Evolutionary conservation across 2,113 vertebrate species (phyloP), one percentile per base, ranked within the genome.

Genomic region (Chaetodon auriga): DNA sequence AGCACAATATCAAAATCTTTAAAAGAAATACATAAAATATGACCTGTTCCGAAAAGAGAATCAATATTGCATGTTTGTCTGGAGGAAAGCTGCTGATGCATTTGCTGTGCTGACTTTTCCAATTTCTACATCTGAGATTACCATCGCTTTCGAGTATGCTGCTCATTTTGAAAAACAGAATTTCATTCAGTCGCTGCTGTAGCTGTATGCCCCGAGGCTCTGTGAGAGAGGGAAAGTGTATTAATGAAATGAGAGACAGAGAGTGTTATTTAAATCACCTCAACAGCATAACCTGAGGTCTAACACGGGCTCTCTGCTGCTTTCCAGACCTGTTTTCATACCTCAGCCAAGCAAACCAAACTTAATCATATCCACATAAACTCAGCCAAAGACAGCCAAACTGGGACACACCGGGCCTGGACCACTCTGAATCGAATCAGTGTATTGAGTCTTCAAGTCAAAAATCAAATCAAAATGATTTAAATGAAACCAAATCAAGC

Each of bases 101-200:
- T 92, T 94, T 91, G 86, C 89, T 69, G 87, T 82, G 90, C 87
- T 92, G 89, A 91, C 90, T 93, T 93, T 94, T 94, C 92, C 93
- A 92, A 93, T 94, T 92, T 91, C 90, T 92, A 92, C 90, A 93
- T 90, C 90, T 87, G 86, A 93, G 93, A 94, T 94, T 93, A 93
- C 88, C 89, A 92, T 92, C 90, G 86, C 92, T 89, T 92, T 90
- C 38, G 89, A 92, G 87, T 84, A 78, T 68, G 88, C 87, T 62
- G 91, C 92, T 94, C 90, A 91, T 92, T 94, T 93, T 88, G 83
- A 92, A 87, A 92, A 93, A 90, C 89, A 88, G 85, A 92, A 92
- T 88, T 92, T 91, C 84, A 92, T 91, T 92, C 89, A 89, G 88
- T 63, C 21, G 65, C 87, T 69, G 91, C 88, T 85, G 80, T 80